phyloP scores from a whole-genome alignment of 2,113 vertebrate genomes.

The Trichechus manatus region DNA sequence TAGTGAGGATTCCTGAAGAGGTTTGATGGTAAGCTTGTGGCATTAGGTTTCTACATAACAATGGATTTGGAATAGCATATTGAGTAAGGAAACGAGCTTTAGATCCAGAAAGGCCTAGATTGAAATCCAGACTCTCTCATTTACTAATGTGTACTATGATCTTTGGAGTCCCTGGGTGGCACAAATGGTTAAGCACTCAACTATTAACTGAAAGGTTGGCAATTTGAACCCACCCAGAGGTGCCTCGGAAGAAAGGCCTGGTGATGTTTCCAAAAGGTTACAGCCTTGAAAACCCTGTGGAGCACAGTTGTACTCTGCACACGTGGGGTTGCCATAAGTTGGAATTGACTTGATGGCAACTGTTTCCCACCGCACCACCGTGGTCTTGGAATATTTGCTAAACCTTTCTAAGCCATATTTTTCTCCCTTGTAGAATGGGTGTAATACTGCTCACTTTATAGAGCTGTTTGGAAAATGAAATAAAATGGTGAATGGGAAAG shows the following conservation, averaged over 20 bases:
- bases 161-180: not conserved
- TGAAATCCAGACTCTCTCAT: not conserved
- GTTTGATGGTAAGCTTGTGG: not conserved
- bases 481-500: not conserved
- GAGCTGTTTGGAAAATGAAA: slow-evolving; percentile 45
- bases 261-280: not conserved
- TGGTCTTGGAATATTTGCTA: not conserved
- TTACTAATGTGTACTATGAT: not conserved
- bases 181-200: not conserved
- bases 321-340: not conserved
- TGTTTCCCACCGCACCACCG: not conserved
- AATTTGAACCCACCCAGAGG: not conserved
- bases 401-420: not conserved
- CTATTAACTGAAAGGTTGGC: not conserved
- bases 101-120: not conserved
- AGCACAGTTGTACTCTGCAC: not conserved
- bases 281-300: not conserved
- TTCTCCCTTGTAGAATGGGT: not conserved
- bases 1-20: not conserved
- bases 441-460: not conserved
- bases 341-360: not conserved
- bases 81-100: not conserved
- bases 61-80: not conserved
- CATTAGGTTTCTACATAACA: not conserved
- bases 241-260: not conserved